A percentile compares a stretch with the other conserved stretches of the same genome.
These are phyloP conservation scores for Equus przewalskii DNA, from an alignment of 2,113 vertebrate species.

Conservation along the genomic window DNA sequence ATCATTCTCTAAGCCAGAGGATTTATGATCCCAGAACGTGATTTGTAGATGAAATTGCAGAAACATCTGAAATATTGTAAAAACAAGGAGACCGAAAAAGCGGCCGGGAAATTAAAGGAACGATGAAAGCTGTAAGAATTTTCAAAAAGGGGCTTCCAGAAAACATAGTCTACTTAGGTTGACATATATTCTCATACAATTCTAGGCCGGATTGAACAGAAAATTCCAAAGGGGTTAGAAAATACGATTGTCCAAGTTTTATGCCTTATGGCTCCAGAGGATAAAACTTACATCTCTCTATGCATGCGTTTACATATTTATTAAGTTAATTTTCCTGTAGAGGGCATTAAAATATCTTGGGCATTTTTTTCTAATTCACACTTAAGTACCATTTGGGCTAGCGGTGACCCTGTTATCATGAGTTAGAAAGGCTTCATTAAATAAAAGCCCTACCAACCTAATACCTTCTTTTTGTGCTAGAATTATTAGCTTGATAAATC, in stretches of 20 bases:
- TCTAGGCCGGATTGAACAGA: not conserved
- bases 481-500: not conserved
- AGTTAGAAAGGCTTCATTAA: not conserved
- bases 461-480: not conserved
- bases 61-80: not conserved
- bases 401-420: not conserved
- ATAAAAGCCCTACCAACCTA: not conserved
- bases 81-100: not conserved
- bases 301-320: not conserved
- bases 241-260: not conserved
- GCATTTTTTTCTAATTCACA: not conserved
- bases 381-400: not conserved
- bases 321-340: not conserved
- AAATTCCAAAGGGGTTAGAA: not conserved
- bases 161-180: not conserved
- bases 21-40: not conserved
- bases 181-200: not conserved
- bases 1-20: not conserved
- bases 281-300: not conserved
- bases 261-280: not conserved
- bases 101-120: not conserved
- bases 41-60: not conserved
- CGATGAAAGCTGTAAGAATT: not conserved
- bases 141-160: conserved; percentile 3
- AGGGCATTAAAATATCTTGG: not conserved